Conservation (phyloP, 2,888 invertebrate genomes). For the Gandaritis pyraliata region DNA sequence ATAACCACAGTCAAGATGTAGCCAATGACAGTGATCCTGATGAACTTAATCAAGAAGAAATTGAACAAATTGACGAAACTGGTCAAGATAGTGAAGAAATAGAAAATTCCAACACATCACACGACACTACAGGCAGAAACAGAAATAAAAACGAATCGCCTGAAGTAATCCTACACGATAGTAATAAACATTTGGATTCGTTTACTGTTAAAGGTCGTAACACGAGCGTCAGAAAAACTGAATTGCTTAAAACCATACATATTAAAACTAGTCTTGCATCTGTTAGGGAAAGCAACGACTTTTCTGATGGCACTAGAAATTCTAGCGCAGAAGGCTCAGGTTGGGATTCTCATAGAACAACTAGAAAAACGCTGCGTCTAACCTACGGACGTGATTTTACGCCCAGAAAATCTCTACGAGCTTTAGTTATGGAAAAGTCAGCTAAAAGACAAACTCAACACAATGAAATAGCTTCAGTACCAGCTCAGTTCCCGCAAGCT, state of each 20-base stretch:
- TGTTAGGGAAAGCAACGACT: constrained; percentile 55
- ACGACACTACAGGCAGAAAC: constrained; percentile 57
- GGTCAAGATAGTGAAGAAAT: constrained; percentile 25
- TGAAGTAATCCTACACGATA: constrained; percentile 59
- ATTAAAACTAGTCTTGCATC: constrained; percentile 57
- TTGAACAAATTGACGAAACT: constrained; percentile 27
- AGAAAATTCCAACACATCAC: constrained; percentile 49
- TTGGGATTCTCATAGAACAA: constrained; percentile 77
- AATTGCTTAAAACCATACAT: constrained; percentile 52
- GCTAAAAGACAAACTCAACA: constrained; percentile 61
- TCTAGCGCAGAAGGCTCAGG: constrained; percentile 72
- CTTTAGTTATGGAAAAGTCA: constrained; percentile 74
- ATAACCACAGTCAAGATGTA: constrained; percentile 34
- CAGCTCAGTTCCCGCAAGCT: constrained; percentile 51
- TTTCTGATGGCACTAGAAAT: constrained; percentile 59
- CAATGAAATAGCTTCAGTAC: constrained; percentile 49
- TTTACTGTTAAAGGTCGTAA: constrained; percentile 54
- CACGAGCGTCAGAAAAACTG: constrained; percentile 59
- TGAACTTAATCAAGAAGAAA: constrained; percentile 31
- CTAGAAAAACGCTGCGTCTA: constrained; percentile 69
- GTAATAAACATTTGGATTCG: constrained; percentile 52
- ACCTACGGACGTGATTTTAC: constrained; percentile 75
- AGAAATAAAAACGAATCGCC: constrained; percentile 58
- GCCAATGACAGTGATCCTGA: constrained; percentile 35
- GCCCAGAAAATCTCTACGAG: constrained; percentile 68